Conservation (phyloP, 2,888 invertebrate genomes). For the Drosophila quinaria region DNA sequence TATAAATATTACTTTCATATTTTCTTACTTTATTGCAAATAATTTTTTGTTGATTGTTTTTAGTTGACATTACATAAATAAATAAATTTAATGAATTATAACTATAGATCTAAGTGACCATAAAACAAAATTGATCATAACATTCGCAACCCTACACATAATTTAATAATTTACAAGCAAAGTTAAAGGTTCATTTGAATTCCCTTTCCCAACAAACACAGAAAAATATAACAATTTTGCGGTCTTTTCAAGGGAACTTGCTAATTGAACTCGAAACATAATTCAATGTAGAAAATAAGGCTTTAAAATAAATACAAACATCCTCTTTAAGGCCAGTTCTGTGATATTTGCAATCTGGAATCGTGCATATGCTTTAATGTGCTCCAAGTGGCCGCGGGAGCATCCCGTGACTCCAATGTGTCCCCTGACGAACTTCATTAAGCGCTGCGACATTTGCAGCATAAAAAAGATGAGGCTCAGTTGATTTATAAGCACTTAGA, state of each 20-base stretch:
- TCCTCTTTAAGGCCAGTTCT: constrained; percentile 58
- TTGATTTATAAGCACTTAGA: constrained; percentile 65
- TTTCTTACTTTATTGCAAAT: too few species aligned
- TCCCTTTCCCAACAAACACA: background rate
- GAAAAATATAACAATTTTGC: constrained; percentile 15
- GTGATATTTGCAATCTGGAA: constrained; percentile 7
- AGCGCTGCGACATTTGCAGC: constrained; percentile 44
- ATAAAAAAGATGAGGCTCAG: constrained; percentile 44
- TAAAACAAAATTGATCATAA: background rate
- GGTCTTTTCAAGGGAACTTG: constrained; percentile 35
- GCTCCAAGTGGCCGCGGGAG: constrained; percentile 22
- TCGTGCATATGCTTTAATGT: constrained; percentile 49
- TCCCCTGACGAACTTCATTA: constrained; percentile 57
- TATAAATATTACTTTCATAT: too few species aligned
- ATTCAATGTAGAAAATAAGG: constrained; percentile 32
- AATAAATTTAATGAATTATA: background rate
- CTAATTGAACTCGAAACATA: constrained; percentile 58
- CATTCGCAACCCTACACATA: background rate
- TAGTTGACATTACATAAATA: background rate
- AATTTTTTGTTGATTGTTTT: too few species aligned
- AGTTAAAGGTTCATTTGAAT: background rate
- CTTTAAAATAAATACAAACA: constrained; percentile 65
- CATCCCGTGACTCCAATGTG: constrained; percentile 13
- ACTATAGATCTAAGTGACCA: background rate
- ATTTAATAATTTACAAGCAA: background rate